These are phyloP conservation scores for Nannoperca australis DNA, from an alignment of 2,797 vertebrate genomes.

Conservation along the genomic window DNA sequence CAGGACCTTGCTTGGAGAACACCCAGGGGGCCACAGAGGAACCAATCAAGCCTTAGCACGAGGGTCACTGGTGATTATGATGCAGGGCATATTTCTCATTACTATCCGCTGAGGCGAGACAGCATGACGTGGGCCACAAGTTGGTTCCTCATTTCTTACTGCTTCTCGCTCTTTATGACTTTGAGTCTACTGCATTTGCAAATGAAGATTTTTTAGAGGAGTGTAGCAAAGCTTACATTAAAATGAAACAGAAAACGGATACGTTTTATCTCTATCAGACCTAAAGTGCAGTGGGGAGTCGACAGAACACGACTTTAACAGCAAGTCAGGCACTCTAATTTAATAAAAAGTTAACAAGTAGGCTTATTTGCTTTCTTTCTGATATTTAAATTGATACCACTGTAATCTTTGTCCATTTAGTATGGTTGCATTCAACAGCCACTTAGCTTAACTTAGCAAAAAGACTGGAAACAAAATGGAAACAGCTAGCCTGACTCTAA, in stretches of 20 bases:
- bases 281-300: neutral
- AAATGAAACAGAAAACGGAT: constrained; percentile 15
- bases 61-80: constrained; percentile 77
- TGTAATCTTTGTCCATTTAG: neutral
- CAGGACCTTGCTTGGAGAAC: constrained; percentile 76
- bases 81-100: constrained; percentile 76
- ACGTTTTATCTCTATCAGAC: constrained; percentile 5
- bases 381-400: neutral
- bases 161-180: constrained; percentile 35
- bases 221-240: neutral
- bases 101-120: constrained; percentile 66
- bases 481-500: neutral
- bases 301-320: neutral
- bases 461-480: neutral
- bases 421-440: neutral
- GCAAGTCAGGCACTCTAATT: neutral
- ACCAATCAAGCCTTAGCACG: constrained; percentile 68
- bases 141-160: constrained; percentile 50
- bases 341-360: neutral
- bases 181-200: constrained; percentile 42
- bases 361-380: neutral
- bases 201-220: constrained; percentile 21
- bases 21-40: constrained; percentile 64
- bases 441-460: neutral
- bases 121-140: constrained; percentile 66